A percentile compares a stretch with the other conserved stretches of the same genome.
phyloP scores from a whole-genome alignment of 2,797 vertebrate species.

The Myotis planiceps region DNA sequence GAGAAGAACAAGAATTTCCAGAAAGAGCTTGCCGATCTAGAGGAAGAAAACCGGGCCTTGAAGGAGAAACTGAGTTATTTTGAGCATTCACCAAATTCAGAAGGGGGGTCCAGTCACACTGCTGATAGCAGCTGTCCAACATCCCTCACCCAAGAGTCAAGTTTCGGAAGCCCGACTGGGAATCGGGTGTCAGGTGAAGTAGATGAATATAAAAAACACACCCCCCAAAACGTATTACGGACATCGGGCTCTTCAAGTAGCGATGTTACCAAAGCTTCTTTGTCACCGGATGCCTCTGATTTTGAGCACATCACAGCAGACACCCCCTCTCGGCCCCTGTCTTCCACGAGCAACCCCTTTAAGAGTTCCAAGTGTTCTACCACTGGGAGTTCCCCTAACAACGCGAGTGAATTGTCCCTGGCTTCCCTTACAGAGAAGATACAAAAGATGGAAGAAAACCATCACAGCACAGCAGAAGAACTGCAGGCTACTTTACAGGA shows the following conservation, averaged over 20 bases:
- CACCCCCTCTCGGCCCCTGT: slow-evolving; percentile 90
- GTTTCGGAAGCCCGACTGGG: slow-evolving; percentile 86
- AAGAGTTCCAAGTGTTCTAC: slow-evolving; percentile 85
- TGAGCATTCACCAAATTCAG: slow-evolving; percentile 89
- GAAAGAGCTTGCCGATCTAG: slow-evolving; percentile 91
- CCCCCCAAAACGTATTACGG: slow-evolving; percentile 84
- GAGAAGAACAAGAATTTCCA: slow-evolving; percentile 95
- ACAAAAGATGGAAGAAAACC: slow-evolving; percentile 97
- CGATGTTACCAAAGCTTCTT: slow-evolving; percentile 93
- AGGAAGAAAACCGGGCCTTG: slow-evolving; percentile 93
- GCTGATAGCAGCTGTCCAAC: slow-evolving; percentile 86
- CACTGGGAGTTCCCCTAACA: slow-evolving; percentile 83
- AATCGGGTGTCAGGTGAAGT: slow-evolving; percentile 82
- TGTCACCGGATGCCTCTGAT: slow-evolving; percentile 94
- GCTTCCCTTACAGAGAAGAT: slow-evolving; percentile 94
- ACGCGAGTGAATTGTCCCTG: slow-evolving; percentile 90
- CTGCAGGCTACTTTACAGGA: slow-evolving; percentile 98
- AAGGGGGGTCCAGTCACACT: slow-evolving; percentile 85
- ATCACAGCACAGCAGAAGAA: slow-evolving; percentile 97
- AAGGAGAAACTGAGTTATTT: slow-evolving; percentile 93
- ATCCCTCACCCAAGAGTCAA: slow-evolving; percentile 86
- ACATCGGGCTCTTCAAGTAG: slow-evolving; percentile 92
- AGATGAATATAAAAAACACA: slow-evolving; percentile 76
- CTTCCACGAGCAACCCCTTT: slow-evolving; percentile 86
- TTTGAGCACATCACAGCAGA: slow-evolving; percentile 92